A percentile compares a stretch with the other conserved stretches of the same genome.
These are phyloP conservation scores for Druceiella hillmani DNA, from an alignment of 2,888 invertebrate species.

Conservation along the genomic window DNA sequence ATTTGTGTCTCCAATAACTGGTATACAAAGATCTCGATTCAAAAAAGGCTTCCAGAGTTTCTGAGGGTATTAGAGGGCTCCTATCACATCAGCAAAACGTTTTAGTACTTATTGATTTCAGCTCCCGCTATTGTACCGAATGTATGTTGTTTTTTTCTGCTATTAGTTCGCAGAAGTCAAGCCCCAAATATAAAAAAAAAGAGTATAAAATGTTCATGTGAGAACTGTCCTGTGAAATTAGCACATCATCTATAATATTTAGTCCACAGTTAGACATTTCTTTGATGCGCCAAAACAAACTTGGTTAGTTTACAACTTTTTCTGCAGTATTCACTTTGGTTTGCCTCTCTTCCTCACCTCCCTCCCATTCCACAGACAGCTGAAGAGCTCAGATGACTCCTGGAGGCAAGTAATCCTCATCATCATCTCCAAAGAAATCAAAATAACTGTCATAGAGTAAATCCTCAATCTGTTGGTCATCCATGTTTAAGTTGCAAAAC, in stretches of 20 bases:
- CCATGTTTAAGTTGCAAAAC: constrained; percentile 8
- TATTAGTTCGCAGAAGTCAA: constrained; percentile 18
- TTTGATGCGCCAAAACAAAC: too few relatives aligned
- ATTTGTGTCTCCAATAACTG: constrained; percentile 4
- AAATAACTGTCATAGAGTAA: constrained; percentile 10
- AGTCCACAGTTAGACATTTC: constrained; percentile 17
- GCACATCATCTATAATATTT: constrained; percentile 17
- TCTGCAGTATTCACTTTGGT: too few relatives aligned
- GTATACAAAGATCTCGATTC: constrained; percentile 13
- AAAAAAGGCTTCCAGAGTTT: constrained; percentile 16
- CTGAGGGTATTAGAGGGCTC: constrained; percentile 14
- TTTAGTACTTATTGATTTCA: constrained; percentile 14
- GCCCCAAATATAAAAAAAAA: constrained; percentile 18
- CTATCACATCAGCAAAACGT: constrained; percentile 15
- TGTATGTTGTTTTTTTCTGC: constrained; percentile 19
- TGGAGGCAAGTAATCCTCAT: constrained; percentile 18
- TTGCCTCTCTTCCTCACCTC: too few relatives aligned
- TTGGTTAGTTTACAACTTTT: too few relatives aligned
- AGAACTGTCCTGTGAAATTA: constrained; percentile 15
- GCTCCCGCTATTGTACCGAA: constrained; percentile 16
- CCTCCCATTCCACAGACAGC: too few relatives aligned
- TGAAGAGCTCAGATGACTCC: constrained; percentile 9
- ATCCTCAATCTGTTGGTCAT: constrained; percentile 10
- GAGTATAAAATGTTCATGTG: constrained; percentile 13
- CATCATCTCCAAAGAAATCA: constrained; percentile 18